Percentiles rank a stretch among this genome's conserved stretches.
Evolutionary conservation across 2,888 invertebrate genomes (phyloP).

Genomic region (Phaonia tiefii): DNA sequence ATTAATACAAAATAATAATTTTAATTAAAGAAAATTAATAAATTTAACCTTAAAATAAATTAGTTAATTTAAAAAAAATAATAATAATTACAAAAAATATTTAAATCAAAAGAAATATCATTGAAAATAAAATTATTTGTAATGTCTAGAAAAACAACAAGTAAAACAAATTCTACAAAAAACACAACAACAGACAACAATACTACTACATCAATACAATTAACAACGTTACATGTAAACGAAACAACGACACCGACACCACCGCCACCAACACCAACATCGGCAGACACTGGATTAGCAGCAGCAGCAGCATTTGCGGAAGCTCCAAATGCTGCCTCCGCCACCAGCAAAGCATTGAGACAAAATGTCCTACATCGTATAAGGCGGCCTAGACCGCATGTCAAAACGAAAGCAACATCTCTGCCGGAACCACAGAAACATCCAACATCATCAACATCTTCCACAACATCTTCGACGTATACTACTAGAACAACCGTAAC

Average conservation of each 20-base stretch:
- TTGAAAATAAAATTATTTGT: conserved; percentile 60
- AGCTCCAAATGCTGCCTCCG: too few species aligned
- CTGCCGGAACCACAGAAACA: background rate
- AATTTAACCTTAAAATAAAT: conserved; percentile 13
- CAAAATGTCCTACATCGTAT: conserved; percentile 57
- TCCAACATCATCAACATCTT: conserved; percentile 33
- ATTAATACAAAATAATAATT: conserved; percentile 7
- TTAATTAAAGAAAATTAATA: background rate
- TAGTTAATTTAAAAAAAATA: conserved; percentile 1
- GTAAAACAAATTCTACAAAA: conserved; percentile 43
- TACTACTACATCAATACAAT: conserved; percentile 6
- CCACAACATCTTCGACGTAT: conserved; percentile 32
- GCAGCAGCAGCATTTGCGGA: conserved; percentile 23
- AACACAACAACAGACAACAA: conserved; percentile 53
- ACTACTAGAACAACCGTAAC: conserved; percentile 58
- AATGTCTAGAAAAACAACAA: conserved; percentile 67
- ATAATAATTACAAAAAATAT: conserved; percentile 34
- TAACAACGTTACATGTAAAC: conserved; percentile 53
- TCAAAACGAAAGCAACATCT: conserved; percentile 31
- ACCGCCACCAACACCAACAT: conserved; percentile 26
- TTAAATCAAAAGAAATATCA: conserved; percentile 38
- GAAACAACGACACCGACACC: conserved; percentile 43
- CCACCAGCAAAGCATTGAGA: conserved; percentile 50
- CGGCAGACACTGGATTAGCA: conserved; percentile 49
- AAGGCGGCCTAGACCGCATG: conserved; percentile 54